These are phyloP conservation scores for Opisthograptis luteolata DNA, from an alignment of 2,888 invertebrate genomes.

Conservation along the genomic window DNA sequence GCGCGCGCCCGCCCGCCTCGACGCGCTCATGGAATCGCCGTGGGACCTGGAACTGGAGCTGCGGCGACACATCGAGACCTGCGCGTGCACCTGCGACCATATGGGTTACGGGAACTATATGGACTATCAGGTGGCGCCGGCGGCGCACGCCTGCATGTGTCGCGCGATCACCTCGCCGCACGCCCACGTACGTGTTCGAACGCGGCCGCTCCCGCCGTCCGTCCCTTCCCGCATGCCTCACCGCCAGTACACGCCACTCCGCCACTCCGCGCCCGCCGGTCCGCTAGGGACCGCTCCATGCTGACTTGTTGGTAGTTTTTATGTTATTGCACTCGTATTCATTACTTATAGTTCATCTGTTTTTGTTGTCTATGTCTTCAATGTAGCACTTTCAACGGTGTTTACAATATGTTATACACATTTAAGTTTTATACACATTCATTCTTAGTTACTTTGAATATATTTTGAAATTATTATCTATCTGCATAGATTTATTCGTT, in stretches of 20 bases:
- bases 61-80: slow-evolving; percentile 94
- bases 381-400: not conserved
- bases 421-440: no score
- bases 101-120: slow-evolving; percentile 97
- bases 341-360: not conserved
- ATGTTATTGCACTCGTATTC: slow-evolving; percentile 19
- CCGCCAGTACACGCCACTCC: slow-evolving; percentile 3
- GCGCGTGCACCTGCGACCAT: slow-evolving; percentile 96
- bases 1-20: slow-evolving; percentile 70
- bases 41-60: slow-evolving; percentile 92
- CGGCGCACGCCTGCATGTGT: slow-evolving; percentile 78
- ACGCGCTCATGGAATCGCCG: slow-evolving; percentile 80
- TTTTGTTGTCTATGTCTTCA: not conserved
- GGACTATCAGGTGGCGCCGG: slow-evolving; percentile 92
- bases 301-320: slow-evolving; percentile 55
- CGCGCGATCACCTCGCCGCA: slow-evolving; percentile 81
- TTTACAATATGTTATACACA: not conserved
- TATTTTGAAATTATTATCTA: no score
- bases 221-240: slow-evolving; percentile 55
- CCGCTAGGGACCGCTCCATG: slow-evolving; percentile 57
- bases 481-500: no score
- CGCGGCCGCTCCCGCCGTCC: slow-evolving; percentile 39
- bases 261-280: slow-evolving; percentile 32
- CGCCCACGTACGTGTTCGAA: slow-evolving; percentile 73
- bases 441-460: no score